These are phyloP conservation scores for Caenorhabditis wallacei DNA, from an alignment of 2,888 invertebrate species.

Conservation along the genomic window DNA sequence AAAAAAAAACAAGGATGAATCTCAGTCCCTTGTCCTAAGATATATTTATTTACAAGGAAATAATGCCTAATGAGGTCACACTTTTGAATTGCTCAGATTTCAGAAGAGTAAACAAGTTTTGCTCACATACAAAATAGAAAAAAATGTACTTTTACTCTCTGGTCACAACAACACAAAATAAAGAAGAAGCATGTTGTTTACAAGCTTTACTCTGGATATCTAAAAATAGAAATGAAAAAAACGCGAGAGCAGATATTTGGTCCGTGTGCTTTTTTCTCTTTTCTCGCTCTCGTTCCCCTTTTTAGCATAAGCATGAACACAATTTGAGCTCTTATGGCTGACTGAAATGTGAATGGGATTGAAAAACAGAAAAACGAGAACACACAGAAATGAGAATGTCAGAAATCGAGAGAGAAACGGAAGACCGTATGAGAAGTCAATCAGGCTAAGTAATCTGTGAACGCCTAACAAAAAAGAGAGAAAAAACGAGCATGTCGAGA, in stretches of 20 bases:
- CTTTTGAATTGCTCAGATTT: conserved; percentile 23
- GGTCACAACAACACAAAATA: conserved; percentile 50
- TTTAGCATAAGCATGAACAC: conserved; percentile 4
- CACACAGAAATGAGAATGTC: conserved; percentile 9
- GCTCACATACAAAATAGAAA: conserved; percentile 6
- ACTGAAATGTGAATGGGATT: conserved; percentile 13
- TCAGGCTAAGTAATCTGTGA: conserved; percentile 55
- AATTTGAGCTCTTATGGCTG: conserved; percentile 50
- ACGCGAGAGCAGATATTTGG: conserved; percentile 54
- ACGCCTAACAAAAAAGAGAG: conserved; percentile 20
- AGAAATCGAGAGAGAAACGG: neutral
- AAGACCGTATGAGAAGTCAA: conserved; percentile 40
- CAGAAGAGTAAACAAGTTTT: conserved; percentile 29
- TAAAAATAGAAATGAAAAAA: conserved; percentile 57
- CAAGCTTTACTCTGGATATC: conserved; percentile 33
- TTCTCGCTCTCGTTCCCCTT: conserved; percentile 3
- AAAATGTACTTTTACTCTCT: conserved; percentile 44
- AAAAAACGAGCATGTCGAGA: conserved; percentile 23
- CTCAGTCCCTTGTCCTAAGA: neutral
- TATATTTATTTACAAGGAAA: neutral
- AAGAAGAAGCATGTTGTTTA: conserved; percentile 56
- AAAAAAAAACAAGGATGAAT: neutral
- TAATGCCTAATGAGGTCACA: conserved; percentile 12
- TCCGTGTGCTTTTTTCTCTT: conserved; percentile 45
- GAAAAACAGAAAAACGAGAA: neutral